phyloP scores from a whole-genome alignment of 2,113 vertebrate genomes.

The Spea bombifrons region DNA sequence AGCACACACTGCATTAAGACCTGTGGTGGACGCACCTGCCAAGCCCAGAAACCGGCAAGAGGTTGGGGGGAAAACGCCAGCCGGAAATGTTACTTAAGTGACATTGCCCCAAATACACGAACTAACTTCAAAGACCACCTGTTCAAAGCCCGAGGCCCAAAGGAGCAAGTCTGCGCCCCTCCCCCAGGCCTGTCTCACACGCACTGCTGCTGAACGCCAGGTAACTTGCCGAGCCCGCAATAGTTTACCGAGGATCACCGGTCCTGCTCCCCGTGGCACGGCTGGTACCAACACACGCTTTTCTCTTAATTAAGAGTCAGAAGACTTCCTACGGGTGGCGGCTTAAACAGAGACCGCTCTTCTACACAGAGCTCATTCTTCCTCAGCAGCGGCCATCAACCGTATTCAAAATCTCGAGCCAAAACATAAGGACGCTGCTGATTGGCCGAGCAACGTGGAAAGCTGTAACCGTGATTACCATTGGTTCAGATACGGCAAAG shows the following conservation, averaged over 20 bases:
- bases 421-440: constrained; percentile 27
- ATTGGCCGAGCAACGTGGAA: neutral
- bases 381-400: constrained; percentile 33
- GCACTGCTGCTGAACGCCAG: neutral
- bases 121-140: too few relatives aligned
- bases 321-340: neutral
- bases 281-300: neutral
- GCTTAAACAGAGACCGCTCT: neutral
- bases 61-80: too few relatives aligned
- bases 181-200: neutral
- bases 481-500: neutral
- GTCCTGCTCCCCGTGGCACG: neutral
- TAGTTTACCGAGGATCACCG: constrained; percentile 3
- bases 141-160: too few relatives aligned
- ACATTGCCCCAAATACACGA: too few relatives aligned
- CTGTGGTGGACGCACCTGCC: too few relatives aligned
- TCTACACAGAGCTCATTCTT: neutral
- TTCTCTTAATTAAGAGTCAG: neutral
- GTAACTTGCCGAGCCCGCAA: neutral
- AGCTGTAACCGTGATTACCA: neutral
- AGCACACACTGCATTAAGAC: too few relatives aligned
- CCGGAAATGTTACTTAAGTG: too few relatives aligned
- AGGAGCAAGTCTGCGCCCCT: neutral
- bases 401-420: constrained; percentile 43
- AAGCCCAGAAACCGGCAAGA: too few relatives aligned